phyloP scores from a whole-genome alignment of 2,797 vertebrate genomes.

The Hemitrygon akajei region DNA sequence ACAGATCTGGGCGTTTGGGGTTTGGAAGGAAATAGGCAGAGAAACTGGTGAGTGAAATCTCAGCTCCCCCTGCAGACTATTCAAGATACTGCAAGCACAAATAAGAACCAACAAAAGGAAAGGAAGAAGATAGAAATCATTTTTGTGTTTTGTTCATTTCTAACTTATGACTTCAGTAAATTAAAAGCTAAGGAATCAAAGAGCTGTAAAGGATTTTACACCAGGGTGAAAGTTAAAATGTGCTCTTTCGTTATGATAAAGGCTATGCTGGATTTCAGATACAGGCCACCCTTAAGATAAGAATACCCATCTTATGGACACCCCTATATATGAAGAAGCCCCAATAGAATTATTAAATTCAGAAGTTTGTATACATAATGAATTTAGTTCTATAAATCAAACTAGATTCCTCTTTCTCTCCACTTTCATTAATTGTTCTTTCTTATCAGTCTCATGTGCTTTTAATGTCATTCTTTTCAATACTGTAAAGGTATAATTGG shows the following conservation, averaged over 20 bases:
- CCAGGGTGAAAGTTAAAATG: neutral
- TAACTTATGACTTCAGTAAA: neutral
- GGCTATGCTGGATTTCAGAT: neutral
- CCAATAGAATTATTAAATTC: too few relatives aligned
- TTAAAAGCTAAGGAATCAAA: neutral
- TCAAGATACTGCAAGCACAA: neutral
- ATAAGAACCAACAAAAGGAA: neutral
- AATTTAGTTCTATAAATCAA: too few relatives aligned
- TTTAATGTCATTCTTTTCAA: too few relatives aligned
- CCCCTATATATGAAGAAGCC: too few relatives aligned
- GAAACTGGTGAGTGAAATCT: neutral
- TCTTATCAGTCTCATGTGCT: too few relatives aligned
- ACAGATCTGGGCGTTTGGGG: neutral
- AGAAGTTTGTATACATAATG: too few relatives aligned
- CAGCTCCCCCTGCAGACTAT: neutral
- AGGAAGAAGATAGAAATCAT: neutral
- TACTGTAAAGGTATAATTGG: too few relatives aligned
- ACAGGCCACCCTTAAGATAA: too few relatives aligned
- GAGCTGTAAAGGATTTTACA: neutral
- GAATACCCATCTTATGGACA: too few relatives aligned
- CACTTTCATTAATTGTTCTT: too few relatives aligned
- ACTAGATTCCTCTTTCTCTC: too few relatives aligned
- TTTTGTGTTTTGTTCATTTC: neutral
- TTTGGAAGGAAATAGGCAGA: neutral
- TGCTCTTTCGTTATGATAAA: neutral